phyloP scores from a whole-genome alignment of 2,797 vertebrate genomes.

The Sebastolobus altivelis region DNA sequence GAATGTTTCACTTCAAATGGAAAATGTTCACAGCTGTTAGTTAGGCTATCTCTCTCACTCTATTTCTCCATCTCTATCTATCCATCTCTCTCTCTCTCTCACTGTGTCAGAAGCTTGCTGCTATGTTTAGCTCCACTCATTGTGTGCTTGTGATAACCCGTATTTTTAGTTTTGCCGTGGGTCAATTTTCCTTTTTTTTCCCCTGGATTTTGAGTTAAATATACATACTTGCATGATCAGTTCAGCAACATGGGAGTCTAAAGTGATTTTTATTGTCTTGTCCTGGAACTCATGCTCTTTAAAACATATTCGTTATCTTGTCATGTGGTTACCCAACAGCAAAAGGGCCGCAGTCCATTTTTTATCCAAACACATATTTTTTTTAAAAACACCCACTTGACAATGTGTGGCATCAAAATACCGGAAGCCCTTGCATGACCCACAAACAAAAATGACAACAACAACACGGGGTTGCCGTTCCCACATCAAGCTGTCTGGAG shows the following conservation, averaged over 20 bases:
- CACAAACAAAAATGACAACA: conserved; percentile 61
- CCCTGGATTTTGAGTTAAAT: conserved; percentile 1
- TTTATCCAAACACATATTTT: conserved; percentile 38
- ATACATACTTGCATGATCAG: not conserved
- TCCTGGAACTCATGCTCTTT: not conserved
- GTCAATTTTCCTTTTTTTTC: conserved; percentile 10
- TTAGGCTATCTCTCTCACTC: conserved; percentile 70
- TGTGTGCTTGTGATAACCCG: conserved; percentile 53
- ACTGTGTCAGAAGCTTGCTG: conserved; percentile 52
- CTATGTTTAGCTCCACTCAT: conserved; percentile 52
- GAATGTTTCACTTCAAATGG: conserved; percentile 88
- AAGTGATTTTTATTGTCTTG: not conserved
- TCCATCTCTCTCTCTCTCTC: conserved; percentile 51
- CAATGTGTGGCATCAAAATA: conserved; percentile 42
- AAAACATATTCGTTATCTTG: conserved; percentile 24
- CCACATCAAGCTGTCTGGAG: conserved; percentile 61
- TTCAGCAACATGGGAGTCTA: not conserved
- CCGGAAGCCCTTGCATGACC: conserved; percentile 50
- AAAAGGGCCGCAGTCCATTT: conserved; percentile 20
- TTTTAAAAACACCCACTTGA: conserved; percentile 21
- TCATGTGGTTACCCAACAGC: conserved; percentile 20
- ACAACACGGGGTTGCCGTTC: conserved; percentile 21
- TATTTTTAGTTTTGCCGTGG: conserved; percentile 52
- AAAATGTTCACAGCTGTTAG: conserved; percentile 85
- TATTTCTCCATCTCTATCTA: conserved; percentile 63